These are phyloP conservation scores for Phortica variegata DNA, from an alignment of 1,140 invertebrate species.

Conservation along the genomic window DNA sequence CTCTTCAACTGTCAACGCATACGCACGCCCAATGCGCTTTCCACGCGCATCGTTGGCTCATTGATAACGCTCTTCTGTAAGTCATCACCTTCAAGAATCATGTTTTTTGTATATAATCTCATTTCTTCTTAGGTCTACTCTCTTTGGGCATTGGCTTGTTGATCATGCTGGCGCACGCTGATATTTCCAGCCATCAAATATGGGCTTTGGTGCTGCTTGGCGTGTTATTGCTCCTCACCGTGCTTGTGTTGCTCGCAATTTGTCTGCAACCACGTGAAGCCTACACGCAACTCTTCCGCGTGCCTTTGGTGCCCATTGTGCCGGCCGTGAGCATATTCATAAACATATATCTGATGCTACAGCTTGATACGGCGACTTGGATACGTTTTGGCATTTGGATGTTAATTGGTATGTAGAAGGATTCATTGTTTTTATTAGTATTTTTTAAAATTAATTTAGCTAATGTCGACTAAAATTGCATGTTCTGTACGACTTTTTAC, in stretches of 20 bases:
- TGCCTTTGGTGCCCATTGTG: conserved; percentile 71
- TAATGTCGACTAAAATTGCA: conserved; percentile 40
- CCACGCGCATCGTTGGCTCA: conserved; percentile 38
- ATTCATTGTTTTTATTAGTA: background rate
- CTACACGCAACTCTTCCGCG: conserved; percentile 57
- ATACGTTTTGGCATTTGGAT: conserved; percentile 73
- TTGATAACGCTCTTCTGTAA: conserved; percentile 38
- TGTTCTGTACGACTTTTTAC: too few species aligned
- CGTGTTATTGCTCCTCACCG: conserved; percentile 30
- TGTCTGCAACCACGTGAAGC: conserved; percentile 41
- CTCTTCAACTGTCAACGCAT: conserved; percentile 39
- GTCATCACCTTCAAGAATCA: background rate
- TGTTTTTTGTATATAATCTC: background rate
- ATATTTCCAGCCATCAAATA: conserved; percentile 21
- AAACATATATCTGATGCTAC: conserved; percentile 73
- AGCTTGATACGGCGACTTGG: conserved; percentile 70
- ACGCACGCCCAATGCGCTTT: conserved; percentile 30
- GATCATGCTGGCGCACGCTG: conserved; percentile 38
- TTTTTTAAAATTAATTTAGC: conserved; percentile 13
- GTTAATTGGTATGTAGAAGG: conserved; percentile 60
- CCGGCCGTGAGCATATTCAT: conserved; percentile 70
- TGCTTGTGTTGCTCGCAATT: conserved; percentile 33
- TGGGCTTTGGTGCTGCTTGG: conserved; percentile 38
- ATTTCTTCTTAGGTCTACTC: conserved; percentile 28
- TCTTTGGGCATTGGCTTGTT: conserved; percentile 38